A percentile compares a stretch with the other conserved stretches of the same genome.
Conservation (phyloP, 2,888 invertebrate species). For the Protophormia terraenovae region DNA sequence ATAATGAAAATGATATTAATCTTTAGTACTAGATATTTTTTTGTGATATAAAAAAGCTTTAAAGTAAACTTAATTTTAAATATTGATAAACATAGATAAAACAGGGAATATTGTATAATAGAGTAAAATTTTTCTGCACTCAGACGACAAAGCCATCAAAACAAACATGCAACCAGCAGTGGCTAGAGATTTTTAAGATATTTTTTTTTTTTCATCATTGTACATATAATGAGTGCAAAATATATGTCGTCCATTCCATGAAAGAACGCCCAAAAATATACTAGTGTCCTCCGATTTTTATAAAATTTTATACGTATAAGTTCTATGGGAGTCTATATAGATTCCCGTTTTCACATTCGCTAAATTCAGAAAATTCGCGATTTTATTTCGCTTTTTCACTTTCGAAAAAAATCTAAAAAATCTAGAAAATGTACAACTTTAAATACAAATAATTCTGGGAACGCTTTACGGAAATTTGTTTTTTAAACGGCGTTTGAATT, state of each 20-base stretch:
- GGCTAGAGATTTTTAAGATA: background rate
- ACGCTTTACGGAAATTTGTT: no score
- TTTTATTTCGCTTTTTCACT: no score
- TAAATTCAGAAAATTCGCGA: no score
- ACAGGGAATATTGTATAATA: background rate
- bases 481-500: no score
- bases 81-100: constrained; percentile 27
- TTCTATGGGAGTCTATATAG: no score
- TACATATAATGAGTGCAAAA: constrained; percentile 13
- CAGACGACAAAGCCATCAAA: constrained; percentile 11
- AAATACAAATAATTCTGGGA: no score
- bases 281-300: no score
- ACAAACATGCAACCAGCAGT: background rate
- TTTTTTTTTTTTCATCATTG: background rate
- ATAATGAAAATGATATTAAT: constrained; percentile 23
- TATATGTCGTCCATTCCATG: constrained; percentile 1
- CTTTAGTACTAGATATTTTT: background rate
- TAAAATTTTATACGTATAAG: no score
- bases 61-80: constrained; percentile 33
- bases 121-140: background rate
- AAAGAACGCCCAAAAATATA: no score
- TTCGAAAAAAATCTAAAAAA: no score
- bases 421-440: no score
- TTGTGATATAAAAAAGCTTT: background rate
- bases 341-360: no score